Base-by-base conservation (phyloP, 2,797 vertebrate species). In the Potorous gilbertii region DNA sequence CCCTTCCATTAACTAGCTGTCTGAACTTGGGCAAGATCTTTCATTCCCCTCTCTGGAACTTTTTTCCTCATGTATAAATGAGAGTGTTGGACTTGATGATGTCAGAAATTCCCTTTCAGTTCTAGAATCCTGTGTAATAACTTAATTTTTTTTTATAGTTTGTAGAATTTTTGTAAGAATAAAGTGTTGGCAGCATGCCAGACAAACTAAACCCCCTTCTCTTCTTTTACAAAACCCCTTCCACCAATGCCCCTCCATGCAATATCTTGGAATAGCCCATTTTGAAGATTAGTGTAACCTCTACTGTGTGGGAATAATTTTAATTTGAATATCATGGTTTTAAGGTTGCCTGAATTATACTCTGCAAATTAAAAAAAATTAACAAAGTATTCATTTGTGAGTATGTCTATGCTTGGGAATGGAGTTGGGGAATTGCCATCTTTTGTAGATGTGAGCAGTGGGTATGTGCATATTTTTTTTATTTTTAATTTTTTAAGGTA, bases 331-430 rank as follows among this genome's bases (percentile, higher is more conserved):
- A 24, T 54, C 52, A n/a, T 50, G 56, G 46, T 91, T 92, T 66
- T 87, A 92, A 93, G n/a, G 46, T 56, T 56, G 54, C 46, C 4
- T 1, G 40, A 16, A 56, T 34, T 87, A n/a, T 95, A 66, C 46
- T 57, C 40, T 87, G 74, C 40, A 87, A 87, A 50, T 46, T n/a
- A 66, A 66, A 87, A 87, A 74, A 50, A 56, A 31, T 91, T 56
- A 56, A 40, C n/a, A 21, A 87, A 93, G 55, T 34, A 31, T 93
- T 94, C 27, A 28, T 91, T 94, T 87, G 52, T 95, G 59, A 92
- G n/a, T 92, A 18, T 92, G 4, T n/a, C 40, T 46, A 24, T 81
- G 74, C 90, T 62, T 1, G 56, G 87, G 91, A 27, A 46, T 87
- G 40, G 46, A 92, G 24, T 1, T 3, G 31, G 31, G 34, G n/a